These are phyloP conservation scores for Tragulus kanchil DNA, from an alignment of 2,113 vertebrate genomes.

Conservation along the genomic window DNA sequence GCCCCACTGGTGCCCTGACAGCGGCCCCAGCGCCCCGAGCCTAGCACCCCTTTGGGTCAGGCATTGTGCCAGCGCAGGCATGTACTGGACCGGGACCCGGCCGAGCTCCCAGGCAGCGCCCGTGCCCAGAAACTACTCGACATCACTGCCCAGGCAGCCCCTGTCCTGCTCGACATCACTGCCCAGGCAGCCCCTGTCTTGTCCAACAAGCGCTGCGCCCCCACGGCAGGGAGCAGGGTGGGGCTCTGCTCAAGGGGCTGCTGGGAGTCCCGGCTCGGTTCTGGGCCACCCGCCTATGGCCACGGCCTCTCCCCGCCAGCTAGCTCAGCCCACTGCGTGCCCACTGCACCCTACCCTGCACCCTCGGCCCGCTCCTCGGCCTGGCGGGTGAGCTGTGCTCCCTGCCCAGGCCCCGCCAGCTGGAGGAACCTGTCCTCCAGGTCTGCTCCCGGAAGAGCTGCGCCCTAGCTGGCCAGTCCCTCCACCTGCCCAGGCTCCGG, in stretches of 20 bases:
- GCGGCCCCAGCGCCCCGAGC: not conserved
- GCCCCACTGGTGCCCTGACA: not conserved
- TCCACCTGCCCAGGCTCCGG: not conserved
- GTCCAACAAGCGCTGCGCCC: too few relatives aligned
- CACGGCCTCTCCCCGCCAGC: too few relatives aligned
- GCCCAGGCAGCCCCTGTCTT: not conserved
- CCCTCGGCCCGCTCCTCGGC: not conserved
- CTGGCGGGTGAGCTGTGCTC: not conserved
- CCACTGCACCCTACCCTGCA: not conserved
- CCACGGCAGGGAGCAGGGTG: not conserved
- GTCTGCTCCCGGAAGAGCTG: not conserved
- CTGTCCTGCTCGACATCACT: too few relatives aligned
- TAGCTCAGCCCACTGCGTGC: not conserved
- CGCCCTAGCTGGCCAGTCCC: not conserved
- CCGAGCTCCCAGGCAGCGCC: not conserved
- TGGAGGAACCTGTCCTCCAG: not conserved
- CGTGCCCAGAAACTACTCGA: fast-evolving
- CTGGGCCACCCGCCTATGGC: not conserved
- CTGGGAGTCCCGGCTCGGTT: not conserved
- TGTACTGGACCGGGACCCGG: not conserved
- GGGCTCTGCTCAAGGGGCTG: not conserved
- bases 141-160: not conserved
- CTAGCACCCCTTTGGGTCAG: not conserved
- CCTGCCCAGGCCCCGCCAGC: not conserved
- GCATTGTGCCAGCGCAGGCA: not conserved